These are phyloP conservation scores for Nemapogon koenigi DNA, from an alignment of 2,888 invertebrate genomes.

Conservation along the genomic window DNA sequence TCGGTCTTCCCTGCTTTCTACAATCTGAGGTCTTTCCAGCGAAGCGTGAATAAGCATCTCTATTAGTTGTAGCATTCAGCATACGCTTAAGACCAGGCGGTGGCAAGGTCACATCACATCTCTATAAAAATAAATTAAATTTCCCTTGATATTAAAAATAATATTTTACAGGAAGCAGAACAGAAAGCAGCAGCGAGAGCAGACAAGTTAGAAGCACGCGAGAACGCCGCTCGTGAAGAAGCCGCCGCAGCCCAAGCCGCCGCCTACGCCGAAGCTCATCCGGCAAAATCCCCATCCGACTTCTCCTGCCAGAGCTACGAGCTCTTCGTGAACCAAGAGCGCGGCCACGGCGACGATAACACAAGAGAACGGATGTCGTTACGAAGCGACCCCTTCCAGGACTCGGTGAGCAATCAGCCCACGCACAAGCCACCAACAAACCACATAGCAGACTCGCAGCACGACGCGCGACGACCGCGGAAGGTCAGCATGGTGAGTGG, in stretches of 20 bases:
- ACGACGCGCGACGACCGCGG: slow-evolving; percentile 67
- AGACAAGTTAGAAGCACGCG: slow-evolving; percentile 67
- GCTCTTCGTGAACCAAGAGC: slow-evolving; percentile 87
- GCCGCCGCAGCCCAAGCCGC: slow-evolving; percentile 71
- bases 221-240: slow-evolving; percentile 67
- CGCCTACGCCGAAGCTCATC: slow-evolving; percentile 66
- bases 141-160: too few relatives aligned
- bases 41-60: too few relatives aligned
- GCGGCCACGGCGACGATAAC: slow-evolving; percentile 88
- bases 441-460: slow-evolving; percentile 62
- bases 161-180: slow-evolving; percentile 80
- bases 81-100: too few relatives aligned
- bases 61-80: too few relatives aligned
- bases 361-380: slow-evolving; percentile 92
- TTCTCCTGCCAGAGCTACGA: slow-evolving; percentile 93
- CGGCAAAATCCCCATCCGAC: slow-evolving; percentile 90
- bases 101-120: too few relatives aligned
- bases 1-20: too few relatives aligned
- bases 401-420: slow-evolving; percentile 85
- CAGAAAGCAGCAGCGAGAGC: slow-evolving; percentile 77
- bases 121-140: too few relatives aligned
- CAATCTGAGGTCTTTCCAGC: too few relatives aligned
- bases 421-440: slow-evolving; percentile 54
- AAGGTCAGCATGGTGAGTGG: slow-evolving; percentile 94
- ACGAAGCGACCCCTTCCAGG: slow-evolving; percentile 85